A percentile compares a stretch with the other conserved stretches of the same genome.
Conservation (phyloP, 2,113 vertebrate genomes). For the Caranx ignobilis region DNA sequence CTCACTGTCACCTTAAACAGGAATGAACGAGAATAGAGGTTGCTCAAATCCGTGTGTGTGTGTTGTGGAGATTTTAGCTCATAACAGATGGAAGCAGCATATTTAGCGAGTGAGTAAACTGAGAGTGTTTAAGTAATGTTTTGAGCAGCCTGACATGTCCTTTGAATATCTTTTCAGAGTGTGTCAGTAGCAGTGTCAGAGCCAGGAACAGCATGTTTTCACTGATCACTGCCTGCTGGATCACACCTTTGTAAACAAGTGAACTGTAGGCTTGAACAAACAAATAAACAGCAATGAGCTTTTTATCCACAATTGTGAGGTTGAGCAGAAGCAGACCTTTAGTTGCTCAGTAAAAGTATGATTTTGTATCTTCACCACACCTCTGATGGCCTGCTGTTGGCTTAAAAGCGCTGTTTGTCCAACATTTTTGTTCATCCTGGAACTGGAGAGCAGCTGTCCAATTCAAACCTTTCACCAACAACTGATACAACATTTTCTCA, state of each 20-base stretch:
- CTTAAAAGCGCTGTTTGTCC: background rate
- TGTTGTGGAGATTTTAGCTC: background rate
- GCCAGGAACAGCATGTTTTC: background rate
- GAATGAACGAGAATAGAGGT: background rate
- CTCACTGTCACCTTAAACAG: background rate
- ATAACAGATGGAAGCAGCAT: background rate
- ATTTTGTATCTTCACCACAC: background rate
- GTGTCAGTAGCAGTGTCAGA: background rate
- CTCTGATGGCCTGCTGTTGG: background rate
- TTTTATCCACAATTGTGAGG: background rate
- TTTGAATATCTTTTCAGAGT: background rate
- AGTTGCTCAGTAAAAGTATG: background rate
- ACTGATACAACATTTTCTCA: background rate
- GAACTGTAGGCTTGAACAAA: slow-evolving; percentile 1
- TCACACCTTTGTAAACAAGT: slow-evolving; percentile 5
- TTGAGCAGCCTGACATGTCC: slow-evolving; percentile 2
- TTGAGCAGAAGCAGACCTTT: background rate
- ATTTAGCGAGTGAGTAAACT: background rate
- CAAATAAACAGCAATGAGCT: slow-evolving; percentile 7
- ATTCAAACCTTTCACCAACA: background rate
- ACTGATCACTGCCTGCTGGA: background rate
- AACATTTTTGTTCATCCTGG: background rate
- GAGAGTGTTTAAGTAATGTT: too few species aligned
- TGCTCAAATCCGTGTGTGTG: background rate
- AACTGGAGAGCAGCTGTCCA: background rate